Evolutionary conservation across 2,113 vertebrate species (phyloP), one percentile per base, ranked within the genome.

Genomic region (Pimephales promelas): DNA sequence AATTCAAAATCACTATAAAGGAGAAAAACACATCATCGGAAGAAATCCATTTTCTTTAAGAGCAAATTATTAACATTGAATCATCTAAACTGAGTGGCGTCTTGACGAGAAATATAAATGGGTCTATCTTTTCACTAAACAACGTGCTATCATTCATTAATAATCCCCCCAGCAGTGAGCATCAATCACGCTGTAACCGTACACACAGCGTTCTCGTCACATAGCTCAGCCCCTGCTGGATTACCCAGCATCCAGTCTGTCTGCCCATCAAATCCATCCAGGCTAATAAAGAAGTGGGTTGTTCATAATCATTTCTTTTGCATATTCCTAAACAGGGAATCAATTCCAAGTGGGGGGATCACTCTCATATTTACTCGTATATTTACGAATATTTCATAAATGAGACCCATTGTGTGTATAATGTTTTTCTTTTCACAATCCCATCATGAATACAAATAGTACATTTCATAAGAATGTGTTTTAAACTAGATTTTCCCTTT

Each of bases 61-160:
- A 71, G 68, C 84, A 85, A 86, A 86, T 90, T 84, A 89, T 89
- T 84, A 89, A 86, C 85, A 88, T 84, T 85, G 84, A 89, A 89
- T 75, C 45, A 62, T 86, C 74, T 18, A 20, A 78, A 85, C 81
- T 86, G 82, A 85, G 87, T 34, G 82, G 59, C 70, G 49, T 86
- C 88, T 86, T 83, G 72, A 89, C 86, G 82, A 85, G 75, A 87
- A 87, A 89, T 84, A 80, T 86, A 87, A 87, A 84, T 68, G 83
- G 79, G 40, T 26, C 70, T 43, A 83, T 84, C 79, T 83, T 85
- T 82, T 81, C 74, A 62, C 83, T 79, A 88, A 83, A 83, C 87
- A 87, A 88, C 86, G 85, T 20, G 82, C 84, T 73, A 88, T 85
- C 84, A 87, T n/a, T n/a, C n/a, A n/a, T 90, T 89, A 84, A 90